Conservation (phyloP, 2,797 vertebrate species). For the Gobio occitaniae region DNA sequence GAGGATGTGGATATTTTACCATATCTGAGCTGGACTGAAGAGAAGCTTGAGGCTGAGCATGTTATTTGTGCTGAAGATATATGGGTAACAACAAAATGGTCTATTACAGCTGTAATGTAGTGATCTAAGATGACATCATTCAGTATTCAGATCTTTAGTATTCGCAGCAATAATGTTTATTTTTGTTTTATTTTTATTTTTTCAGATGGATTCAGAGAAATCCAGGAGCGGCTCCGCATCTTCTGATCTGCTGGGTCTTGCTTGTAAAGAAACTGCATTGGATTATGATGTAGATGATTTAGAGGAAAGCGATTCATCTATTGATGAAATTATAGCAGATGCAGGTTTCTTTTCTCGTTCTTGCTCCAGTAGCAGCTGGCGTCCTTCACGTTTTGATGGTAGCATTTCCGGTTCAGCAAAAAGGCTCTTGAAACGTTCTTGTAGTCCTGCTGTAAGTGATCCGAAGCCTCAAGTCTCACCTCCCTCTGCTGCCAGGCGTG, state of each 20-base stretch:
- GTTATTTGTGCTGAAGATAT: background rate
- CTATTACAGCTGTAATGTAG: background rate
- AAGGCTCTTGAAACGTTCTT: too few species aligned
- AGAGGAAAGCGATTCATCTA: rapidly evolving
- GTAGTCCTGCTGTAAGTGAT: too few species aligned
- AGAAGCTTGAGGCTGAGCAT: background rate
- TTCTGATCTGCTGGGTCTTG: background rate
- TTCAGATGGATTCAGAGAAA: background rate
- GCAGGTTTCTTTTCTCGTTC: too few species aligned
- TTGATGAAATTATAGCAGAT: too few species aligned
- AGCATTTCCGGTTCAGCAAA: too few species aligned
- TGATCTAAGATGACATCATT: background rate
- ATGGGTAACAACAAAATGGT: background rate
- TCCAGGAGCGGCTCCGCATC: too few species aligned
- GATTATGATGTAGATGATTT: too few species aligned
- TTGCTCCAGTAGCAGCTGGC: background rate
- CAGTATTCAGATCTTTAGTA: background rate
- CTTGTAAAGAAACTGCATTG: background rate
- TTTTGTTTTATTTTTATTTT: background rate
- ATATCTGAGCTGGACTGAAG: conserved; percentile 77
- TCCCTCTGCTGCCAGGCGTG: too few species aligned
- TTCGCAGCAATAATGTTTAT: background rate
- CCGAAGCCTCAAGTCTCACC: too few species aligned
- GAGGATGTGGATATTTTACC: conserved; percentile 87
- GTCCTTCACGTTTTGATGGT: too few species aligned